phyloP scores from a whole-genome alignment of 2,113 vertebrate genomes.

The Procavia capensis region DNA sequence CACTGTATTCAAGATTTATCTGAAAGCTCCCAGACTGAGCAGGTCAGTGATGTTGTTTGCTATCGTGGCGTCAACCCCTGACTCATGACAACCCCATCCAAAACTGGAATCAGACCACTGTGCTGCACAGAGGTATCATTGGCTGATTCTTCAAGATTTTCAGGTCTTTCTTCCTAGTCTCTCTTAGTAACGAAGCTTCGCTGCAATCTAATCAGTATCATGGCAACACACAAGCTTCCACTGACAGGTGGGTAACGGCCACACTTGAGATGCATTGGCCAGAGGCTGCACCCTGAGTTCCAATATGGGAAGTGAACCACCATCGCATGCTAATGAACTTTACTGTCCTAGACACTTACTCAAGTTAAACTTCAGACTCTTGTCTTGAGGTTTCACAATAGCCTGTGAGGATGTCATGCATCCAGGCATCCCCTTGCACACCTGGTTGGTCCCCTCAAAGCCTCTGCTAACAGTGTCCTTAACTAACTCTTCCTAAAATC shows the following conservation, averaged over 20 bases:
- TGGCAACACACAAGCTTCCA: background rate
- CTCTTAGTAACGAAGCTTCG: no score
- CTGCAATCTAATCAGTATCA: background rate
- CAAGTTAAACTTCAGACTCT: background rate
- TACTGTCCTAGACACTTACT: background rate
- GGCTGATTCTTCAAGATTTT: background rate
- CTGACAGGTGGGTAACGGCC: background rate
- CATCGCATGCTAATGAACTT: background rate
- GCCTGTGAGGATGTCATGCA: background rate
- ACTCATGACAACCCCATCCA: background rate
- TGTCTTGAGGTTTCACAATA: background rate
- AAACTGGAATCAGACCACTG: background rate
- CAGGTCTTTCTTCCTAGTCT: background rate
- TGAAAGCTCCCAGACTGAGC: background rate
- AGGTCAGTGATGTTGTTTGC: background rate
- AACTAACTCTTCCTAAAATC: constrained; percentile 3
- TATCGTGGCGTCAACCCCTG: background rate
- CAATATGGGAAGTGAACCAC: background rate
- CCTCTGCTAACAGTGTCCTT: background rate
- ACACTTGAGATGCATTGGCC: background rate
- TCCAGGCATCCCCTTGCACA: background rate
- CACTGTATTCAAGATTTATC: background rate
- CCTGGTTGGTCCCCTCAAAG: background rate
- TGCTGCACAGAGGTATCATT: background rate
- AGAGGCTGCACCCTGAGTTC: background rate